Base-by-base conservation (phyloP, 2,888 invertebrate genomes). In the Luffia ferchaultella region DNA sequence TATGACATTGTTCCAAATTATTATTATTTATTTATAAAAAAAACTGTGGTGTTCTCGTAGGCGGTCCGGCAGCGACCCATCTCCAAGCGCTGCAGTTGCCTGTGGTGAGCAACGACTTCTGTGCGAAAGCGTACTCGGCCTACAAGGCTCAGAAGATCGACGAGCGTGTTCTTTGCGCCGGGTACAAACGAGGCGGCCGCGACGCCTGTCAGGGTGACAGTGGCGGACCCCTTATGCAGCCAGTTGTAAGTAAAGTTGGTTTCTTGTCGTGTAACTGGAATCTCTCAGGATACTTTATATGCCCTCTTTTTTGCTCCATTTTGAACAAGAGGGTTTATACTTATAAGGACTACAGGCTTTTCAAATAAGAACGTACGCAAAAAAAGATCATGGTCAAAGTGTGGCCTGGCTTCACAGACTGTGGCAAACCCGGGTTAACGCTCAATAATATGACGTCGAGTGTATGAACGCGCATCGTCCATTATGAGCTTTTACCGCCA, bases 141-240 rank as follows among this genome's bases (percentile, higher is more conserved):
- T 87, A 88, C 66, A 80, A 78, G 58, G 19, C 16, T 2, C 53
- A 53, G 45, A 60, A 76, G 0, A 85, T 89, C 30, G 90, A 92
- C 62, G 72, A 87, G 17, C 78, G 89, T 1, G 88, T 90, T 18
- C 57, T 93, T 1, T 93, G 93, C 63, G 93, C 92, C 0, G 92
- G 92, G 0, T 87, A 68, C 63, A 67, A 80, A 48, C 61, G 67
- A 46, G 92, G 91, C 0, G 89, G 89, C 18, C 88, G 87, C 65
- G 93, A 93, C 63, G 88, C 92, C 43, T 93, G 92, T 60, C 88
- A 90, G 76, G 92, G 93, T 1, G 94, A 94, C 74, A 93, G 92
- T 46, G 94, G 94, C 0, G 94, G 94, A 2, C 93, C 94, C 0
- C 72, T 94, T 15, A 91, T 93, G 90, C 85, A 87, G 48, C 75